phyloP scores from a whole-genome alignment of 2,113 vertebrate genomes.

The Murina feae region DNA sequence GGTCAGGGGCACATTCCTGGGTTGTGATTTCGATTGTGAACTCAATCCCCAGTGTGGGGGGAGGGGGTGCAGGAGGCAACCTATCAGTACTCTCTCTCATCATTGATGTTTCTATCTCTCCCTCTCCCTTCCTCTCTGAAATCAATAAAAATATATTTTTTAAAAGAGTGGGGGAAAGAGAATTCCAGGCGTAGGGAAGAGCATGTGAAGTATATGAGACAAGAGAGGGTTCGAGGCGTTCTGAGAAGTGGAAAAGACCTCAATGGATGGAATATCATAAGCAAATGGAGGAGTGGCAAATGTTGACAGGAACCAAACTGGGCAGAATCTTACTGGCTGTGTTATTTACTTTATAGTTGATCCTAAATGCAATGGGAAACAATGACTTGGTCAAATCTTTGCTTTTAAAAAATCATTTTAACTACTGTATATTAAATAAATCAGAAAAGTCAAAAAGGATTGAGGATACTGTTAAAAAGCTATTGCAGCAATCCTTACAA shows the following conservation, averaged over 20 bases:
- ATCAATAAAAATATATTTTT: no score
- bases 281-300: neutral
- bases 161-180: neutral
- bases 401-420: constrained; percentile 34
- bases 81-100: no score
- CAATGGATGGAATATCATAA: neutral
- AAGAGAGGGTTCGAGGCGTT: neutral
- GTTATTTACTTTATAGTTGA: constrained; percentile 29
- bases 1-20: no score
- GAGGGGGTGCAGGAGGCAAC: no score
- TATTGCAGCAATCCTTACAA: neutral
- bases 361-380: constrained; percentile 2
- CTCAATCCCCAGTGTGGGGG: no score
- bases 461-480: neutral
- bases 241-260: neutral
- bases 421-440: neutral
- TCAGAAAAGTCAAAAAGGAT: neutral
- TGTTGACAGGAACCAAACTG: neutral
- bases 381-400: constrained; percentile 18
- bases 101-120: no score
- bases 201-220: neutral
- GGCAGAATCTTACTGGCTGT: neutral
- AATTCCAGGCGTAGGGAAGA: neutral
- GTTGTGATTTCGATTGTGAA: no score
- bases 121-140: no score